These are phyloP conservation scores for Dunckerocampus dactyliophorus DNA, from an alignment of 2,113 vertebrate genomes.

Conservation along the genomic window DNA sequence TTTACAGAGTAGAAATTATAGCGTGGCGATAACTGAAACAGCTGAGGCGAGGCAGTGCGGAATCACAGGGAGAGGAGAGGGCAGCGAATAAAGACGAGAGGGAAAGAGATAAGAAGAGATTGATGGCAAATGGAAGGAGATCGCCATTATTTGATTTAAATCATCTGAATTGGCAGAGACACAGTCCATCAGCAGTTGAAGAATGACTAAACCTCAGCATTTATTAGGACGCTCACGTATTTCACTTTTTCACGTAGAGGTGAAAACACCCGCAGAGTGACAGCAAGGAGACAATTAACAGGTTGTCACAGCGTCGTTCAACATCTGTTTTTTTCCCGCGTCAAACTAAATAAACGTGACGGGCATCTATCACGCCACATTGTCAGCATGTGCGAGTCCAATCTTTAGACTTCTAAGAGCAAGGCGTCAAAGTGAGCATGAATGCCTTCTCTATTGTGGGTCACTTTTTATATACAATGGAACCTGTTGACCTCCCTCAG, in stretches of 20 bases:
- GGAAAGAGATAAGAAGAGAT: slow-evolving; percentile 7
- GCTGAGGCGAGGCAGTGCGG: neutral
- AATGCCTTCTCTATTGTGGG: too few relatives aligned
- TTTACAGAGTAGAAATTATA: neutral
- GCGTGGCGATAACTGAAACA: neutral
- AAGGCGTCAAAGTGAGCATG: too few relatives aligned
- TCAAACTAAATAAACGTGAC: slow-evolving; percentile 1
- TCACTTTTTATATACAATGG: too few relatives aligned
- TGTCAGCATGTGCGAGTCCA: neutral
- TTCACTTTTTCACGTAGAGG: slow-evolving; percentile 17
- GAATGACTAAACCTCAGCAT: slow-evolving; percentile 10
- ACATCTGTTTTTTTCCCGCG: slow-evolving; percentile 25
- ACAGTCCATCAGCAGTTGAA: neutral
- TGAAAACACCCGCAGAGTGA: slow-evolving; percentile 25
- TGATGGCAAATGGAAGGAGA: slow-evolving; percentile 3
- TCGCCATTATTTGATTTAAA: slow-evolving; percentile 28
- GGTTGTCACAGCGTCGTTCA: slow-evolving; percentile 16
- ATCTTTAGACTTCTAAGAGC: neutral
- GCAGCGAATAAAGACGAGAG: neutral
- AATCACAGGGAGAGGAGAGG: neutral
- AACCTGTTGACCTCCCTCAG: too few relatives aligned
- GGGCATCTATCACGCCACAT: neutral
- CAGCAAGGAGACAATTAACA: slow-evolving; percentile 24
- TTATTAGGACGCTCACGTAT: slow-evolving; percentile 3
- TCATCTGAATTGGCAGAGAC: slow-evolving; percentile 12